Percentiles rank a stretch among this genome's conserved stretches.
These are phyloP conservation scores for Pycnomerus fuliginosus DNA, from an alignment of 2,888 invertebrate species.

Conservation along the genomic window DNA sequence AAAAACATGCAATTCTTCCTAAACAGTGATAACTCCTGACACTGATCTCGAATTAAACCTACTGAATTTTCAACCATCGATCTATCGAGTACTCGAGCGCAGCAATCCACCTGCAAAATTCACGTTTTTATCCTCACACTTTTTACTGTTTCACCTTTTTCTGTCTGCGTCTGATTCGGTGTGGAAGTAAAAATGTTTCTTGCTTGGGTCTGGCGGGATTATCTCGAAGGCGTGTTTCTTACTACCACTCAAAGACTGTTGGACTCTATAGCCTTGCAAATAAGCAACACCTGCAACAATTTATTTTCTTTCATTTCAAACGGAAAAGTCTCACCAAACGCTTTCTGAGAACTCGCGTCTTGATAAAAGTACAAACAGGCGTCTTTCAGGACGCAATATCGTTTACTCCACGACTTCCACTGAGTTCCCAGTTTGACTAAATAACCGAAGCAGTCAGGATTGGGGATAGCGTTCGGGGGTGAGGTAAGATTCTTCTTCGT, in stretches of 20 bases:
- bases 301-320: too few relatives aligned
- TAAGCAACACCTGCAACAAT: slow-evolving; percentile 77
- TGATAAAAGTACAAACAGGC: slow-evolving; percentile 93
- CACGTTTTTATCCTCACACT: slow-evolving; percentile 15
- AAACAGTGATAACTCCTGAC: slow-evolving; percentile 10
- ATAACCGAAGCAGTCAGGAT: slow-evolving; percentile 92
- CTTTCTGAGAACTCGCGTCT: slow-evolving; percentile 81
- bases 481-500: slow-evolving; percentile 79
- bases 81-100: slow-evolving; percentile 94
- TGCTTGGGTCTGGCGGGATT: slow-evolving; percentile 81
- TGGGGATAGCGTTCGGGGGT: slow-evolving; percentile 74
- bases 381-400: slow-evolving; percentile 93
- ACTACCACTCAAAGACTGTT: slow-evolving; percentile 79
- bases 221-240: slow-evolving; percentile 91
- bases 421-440: slow-evolving; percentile 83
- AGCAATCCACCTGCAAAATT: slow-evolving; percentile 80
- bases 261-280: slow-evolving; percentile 91
- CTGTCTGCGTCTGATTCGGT: slow-evolving; percentile 94
- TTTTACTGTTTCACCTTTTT: slow-evolving; percentile 67
- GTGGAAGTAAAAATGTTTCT: slow-evolving; percentile 88
- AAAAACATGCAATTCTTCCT: slow-evolving; percentile 19
- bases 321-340: slow-evolving; percentile 68
- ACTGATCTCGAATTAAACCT: slow-evolving; percentile 12
- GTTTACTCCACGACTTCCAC: slow-evolving; percentile 86
- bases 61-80: slow-evolving; percentile 83